Evolutionary conservation across 1,140 invertebrate genomes (phyloP), one percentile per base, ranked within the genome.

Genomic region (Andrena cerasifolii): DNA sequence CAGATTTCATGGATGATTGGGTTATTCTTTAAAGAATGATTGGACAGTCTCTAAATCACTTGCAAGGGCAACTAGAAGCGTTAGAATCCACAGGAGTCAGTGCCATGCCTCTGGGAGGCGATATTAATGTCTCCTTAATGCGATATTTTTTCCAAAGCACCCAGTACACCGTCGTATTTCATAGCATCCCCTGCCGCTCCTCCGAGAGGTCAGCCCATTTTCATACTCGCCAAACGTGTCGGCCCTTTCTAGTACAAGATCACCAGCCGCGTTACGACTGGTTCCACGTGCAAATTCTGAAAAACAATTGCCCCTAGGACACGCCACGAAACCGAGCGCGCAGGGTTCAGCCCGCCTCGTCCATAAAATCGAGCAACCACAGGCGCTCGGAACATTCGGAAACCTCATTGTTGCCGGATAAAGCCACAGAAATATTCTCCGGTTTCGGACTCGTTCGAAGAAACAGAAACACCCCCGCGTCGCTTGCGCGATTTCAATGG

Each of bases 161-260:
- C 82, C 81, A 73, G 83, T 84, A 80, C 71, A 83, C 75, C 68
- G 63, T 51, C 54, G 53, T 83, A 83, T 83, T 73, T 75, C 72
- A 79, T 70, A 66, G 59, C 62, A 59, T 45, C 31, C 53, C 65
- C 56, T 49, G 40, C 68, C 12, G 67, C 62, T 62, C 36, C 53
- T 63, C 49, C 49, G 62, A 72, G 75, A 83, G 87, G 86, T 79
- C 80, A 79, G 79, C 49, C 78, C 73, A 89, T 87, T 89, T 88
- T 80, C 86, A 89, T 89, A 88, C 86, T 72, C 43, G 86, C 67
- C 76, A 86, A 88, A 89, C 87, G 79, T 78, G 87, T 89, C 61
- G 73, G 54, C 47, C 40, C 54, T n/a, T n/a, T 84, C 75, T 72
- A 70, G 71, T 75, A 76, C 68, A 58, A 66, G 76, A 79, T 83